These are phyloP conservation scores for Drosophila paulistorum DNA, from an alignment of 1,140 invertebrate species.

Conservation along the genomic window DNA sequence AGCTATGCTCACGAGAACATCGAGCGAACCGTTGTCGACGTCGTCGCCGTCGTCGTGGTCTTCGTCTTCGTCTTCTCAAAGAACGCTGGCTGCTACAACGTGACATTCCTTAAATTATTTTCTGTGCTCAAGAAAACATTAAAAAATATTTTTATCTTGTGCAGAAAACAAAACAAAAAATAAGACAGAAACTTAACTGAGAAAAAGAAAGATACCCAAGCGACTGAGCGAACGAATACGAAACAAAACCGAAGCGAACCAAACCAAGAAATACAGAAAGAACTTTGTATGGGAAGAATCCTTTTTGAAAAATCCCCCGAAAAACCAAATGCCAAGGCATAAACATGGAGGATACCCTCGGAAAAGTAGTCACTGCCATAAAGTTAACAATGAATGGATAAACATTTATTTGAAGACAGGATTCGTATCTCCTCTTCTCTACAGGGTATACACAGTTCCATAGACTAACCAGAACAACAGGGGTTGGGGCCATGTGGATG, in stretches of 20 bases:
- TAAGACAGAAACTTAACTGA: conserved; percentile 2
- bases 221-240: neutral
- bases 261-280: conserved; percentile 26
- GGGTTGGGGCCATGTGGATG: neutral
- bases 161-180: conserved; percentile 37
- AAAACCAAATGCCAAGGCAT: conserved; percentile 21
- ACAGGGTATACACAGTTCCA: neutral
- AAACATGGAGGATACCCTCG: conserved; percentile 20
- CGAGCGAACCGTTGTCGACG: conserved; percentile 17
- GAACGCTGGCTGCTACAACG: conserved; percentile 52
- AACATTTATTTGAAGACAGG: too few relatives aligned
- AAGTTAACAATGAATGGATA: too few relatives aligned
- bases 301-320: conserved; percentile 57
- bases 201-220: conserved; percentile 6
- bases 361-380: neutral
- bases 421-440: neutral
- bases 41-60: neutral
- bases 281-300: conserved; percentile 65
- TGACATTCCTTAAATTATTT: conserved; percentile 80
- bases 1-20: conserved; percentile 39
- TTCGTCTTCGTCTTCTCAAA: conserved; percentile 19
- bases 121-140: conserved; percentile 78
- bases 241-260: neutral
- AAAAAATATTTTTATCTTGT: conserved; percentile 79
- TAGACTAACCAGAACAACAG: neutral